Conservation (phyloP, 2,888 invertebrate genomes). For the Hemithea aestivaria region DNA sequence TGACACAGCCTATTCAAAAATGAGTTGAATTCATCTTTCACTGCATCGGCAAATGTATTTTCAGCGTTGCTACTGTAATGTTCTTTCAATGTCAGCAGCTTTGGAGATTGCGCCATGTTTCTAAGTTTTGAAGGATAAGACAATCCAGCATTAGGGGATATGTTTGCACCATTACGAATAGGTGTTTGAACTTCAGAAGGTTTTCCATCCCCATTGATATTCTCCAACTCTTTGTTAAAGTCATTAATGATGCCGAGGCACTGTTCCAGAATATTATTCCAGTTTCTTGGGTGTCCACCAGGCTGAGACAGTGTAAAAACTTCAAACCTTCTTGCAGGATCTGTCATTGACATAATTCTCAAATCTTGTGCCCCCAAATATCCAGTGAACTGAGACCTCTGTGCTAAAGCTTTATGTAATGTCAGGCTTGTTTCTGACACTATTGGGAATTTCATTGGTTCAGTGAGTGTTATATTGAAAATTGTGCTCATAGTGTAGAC, state of each 20-base stretch:
- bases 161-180: slow-evolving; percentile 35
- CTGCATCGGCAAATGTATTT: slow-evolving; percentile 48
- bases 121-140: slow-evolving; percentile 45
- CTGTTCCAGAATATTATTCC: slow-evolving; percentile 85
- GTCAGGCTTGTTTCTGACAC: slow-evolving; percentile 70
- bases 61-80: slow-evolving; percentile 56
- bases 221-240: slow-evolving; percentile 82
- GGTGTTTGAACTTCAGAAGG: slow-evolving; percentile 37
- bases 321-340: slow-evolving; percentile 77
- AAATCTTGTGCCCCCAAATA: slow-evolving; percentile 88
- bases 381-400: slow-evolving; percentile 83
- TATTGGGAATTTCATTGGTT: slow-evolving; percentile 83
- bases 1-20: slow-evolving; percentile 78
- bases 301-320: slow-evolving; percentile 88
- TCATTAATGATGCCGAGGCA: slow-evolving; percentile 81
- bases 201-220: slow-evolving; percentile 59
- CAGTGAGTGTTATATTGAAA: slow-evolving; percentile 84
- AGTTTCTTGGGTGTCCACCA: slow-evolving; percentile 93
- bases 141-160: slow-evolving; percentile 38
- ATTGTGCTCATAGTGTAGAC: slow-evolving; percentile 84
- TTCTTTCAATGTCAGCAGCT: slow-evolving; percentile 57
- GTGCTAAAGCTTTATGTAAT: slow-evolving; percentile 80
- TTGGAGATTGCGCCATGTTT: slow-evolving; percentile 60
- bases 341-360: slow-evolving; percentile 82
- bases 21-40: slow-evolving; percentile 66